A percentile compares a stretch with the other conserved stretches of the same genome.
phyloP scores from a whole-genome alignment of 2,888 invertebrate species.

The Drosophila atripex region DNA sequence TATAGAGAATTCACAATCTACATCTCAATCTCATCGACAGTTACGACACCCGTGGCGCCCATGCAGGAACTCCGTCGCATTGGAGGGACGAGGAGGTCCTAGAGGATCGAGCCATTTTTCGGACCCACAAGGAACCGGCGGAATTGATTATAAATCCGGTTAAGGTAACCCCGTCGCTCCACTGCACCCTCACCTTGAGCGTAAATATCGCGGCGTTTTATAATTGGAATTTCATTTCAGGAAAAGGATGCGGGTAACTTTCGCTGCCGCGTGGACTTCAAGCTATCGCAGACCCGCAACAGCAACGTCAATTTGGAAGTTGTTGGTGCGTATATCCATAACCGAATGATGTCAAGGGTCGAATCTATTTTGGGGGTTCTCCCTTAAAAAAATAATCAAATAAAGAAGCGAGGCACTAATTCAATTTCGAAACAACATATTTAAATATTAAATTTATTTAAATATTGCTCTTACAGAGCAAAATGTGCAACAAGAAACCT shows the following conservation, averaged over 20 bases:
- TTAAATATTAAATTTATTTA: no score
- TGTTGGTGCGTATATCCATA: slow-evolving; percentile 87
- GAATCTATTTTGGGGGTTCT: slow-evolving; percentile 17
- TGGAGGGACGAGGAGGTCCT: slow-evolving; percentile 87
- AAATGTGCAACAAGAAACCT: no score
- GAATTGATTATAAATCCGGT: slow-evolving; percentile 87
- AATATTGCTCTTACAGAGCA: no score
- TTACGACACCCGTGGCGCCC: slow-evolving; percentile 87
- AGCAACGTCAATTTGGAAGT: slow-evolving; percentile 91
- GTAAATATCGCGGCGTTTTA: slow-evolving; percentile 53
- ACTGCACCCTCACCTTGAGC: slow-evolving; percentile 19
- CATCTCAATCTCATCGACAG: slow-evolving; percentile 80
- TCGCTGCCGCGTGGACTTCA: slow-evolving; percentile 91
- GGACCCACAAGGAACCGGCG: slow-evolving; percentile 86
- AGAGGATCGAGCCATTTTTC: slow-evolving; percentile 86
- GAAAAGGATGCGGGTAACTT: slow-evolving; percentile 90
- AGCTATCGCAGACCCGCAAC: slow-evolving; percentile 90
- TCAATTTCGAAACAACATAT: neutral
- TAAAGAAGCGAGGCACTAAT: neutral
- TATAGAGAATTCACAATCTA: slow-evolving; percentile 5
- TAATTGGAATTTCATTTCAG: slow-evolving; percentile 74
- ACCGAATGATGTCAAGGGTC: slow-evolving; percentile 9
- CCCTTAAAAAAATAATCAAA: neutral
- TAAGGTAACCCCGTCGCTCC: slow-evolving; percentile 80
- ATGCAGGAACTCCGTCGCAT: slow-evolving; percentile 86